These are phyloP conservation scores for Pammene fasciana DNA, from an alignment of 2,888 invertebrate genomes.

Conservation along the genomic window DNA sequence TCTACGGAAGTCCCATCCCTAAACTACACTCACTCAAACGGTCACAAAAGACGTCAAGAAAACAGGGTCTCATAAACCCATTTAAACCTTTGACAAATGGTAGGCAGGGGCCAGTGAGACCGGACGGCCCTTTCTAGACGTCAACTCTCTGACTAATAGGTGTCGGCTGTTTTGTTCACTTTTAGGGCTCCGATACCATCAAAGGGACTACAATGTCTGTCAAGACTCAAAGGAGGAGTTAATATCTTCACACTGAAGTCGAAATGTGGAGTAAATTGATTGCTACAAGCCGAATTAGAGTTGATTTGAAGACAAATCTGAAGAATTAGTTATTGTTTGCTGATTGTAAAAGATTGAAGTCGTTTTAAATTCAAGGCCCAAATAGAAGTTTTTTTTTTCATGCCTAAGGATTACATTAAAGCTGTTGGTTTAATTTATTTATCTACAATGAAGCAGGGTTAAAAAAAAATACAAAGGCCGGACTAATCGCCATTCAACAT, in stretches of 20 bases:
- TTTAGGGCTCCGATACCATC: slow-evolving; percentile 41
- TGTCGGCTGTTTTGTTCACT: slow-evolving; percentile 56
- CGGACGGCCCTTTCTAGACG: slow-evolving; percentile 54
- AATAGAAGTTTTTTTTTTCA: no score
- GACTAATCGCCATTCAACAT: no score
- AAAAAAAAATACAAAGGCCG: no score
- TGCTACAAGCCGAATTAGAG: neutral
- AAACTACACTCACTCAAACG: slow-evolving; percentile 17
- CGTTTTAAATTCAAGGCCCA: no score
- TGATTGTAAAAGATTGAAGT: no score
- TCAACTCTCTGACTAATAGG: slow-evolving; percentile 65
- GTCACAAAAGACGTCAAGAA: slow-evolving; percentile 41
- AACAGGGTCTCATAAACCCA: slow-evolving; percentile 48
- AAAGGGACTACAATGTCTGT: slow-evolving; percentile 39
- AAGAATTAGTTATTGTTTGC: no score
- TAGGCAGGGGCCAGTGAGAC: slow-evolving; percentile 52
- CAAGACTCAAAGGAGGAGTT: slow-evolving; percentile 32
- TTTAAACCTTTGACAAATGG: slow-evolving; percentile 67
- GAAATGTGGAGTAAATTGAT: slow-evolving; percentile 5
- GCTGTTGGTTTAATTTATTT: no score
- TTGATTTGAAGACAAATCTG: no score
- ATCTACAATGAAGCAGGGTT: no score
- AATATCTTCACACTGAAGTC: slow-evolving; percentile 25
- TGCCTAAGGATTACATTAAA: no score
- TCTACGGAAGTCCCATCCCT: neutral